Evolutionary conservation across 2,113 vertebrate species (phyloP), one percentile per base, ranked within the genome.

Genomic region (Sitta europaea): DNA sequence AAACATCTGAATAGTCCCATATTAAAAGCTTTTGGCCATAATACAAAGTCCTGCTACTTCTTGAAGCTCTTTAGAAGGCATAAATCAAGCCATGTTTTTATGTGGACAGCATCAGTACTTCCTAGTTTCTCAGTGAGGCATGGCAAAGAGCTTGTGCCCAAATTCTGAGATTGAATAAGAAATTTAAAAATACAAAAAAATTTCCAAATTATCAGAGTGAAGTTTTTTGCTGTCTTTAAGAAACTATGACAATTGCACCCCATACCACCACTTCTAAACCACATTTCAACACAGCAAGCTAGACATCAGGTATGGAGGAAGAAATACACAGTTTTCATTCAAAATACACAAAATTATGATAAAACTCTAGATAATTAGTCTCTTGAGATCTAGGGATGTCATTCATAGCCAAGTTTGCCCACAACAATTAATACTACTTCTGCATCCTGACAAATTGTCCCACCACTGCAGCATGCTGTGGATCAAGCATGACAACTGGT

Each of bases 401-500:
- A 28, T 79, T 58, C 38, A 61, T 1, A 23, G 27, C 61, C 75
- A n/a, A 31, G 51, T 45, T 70, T 82, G 36, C 47, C 57, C n/a
- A 35, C 15, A 25, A 50, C 36, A 51, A 28, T 66, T 35, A 47
- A 27, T 4, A 23, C 31, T 53, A 80, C 50, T 58, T 43, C 45
- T 54, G 50, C 33, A 42, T 35, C 25, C 35, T 40, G 20, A 21
- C 17, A 48, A 62, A 57, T 7, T 10, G 45, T 40, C 29, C 68
- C 35, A 51, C 67, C 53, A 63, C 40, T 22, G 40, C 54, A 68
- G 59, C 0, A 0, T 15, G 36, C 61, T 47, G 45, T 2, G 1
- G 36, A 48, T 53, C 42, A 61, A 19, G 66, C 29, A 36, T 0
- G 0, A 55, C 10, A 3, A 59, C 20, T 14, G 13, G 9, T n/a